Percentiles rank a stretch among this genome's conserved stretches.
These are phyloP conservation scores for Motacilla alba DNA, from an alignment of 2,113 vertebrate species.

Conservation along the genomic window DNA sequence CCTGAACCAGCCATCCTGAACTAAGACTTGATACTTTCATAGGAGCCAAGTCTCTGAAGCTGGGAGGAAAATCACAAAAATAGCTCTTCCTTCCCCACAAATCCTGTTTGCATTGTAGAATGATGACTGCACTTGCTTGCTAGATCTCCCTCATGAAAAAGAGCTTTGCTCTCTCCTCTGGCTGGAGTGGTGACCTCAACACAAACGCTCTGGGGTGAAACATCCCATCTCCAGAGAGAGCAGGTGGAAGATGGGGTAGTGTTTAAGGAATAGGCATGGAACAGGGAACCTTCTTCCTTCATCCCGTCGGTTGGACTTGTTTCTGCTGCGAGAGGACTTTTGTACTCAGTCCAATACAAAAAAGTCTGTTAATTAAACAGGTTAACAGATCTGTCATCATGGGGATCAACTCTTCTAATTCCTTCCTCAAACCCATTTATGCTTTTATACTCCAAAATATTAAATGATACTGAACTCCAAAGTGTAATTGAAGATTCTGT, in stretches of 20 bases:
- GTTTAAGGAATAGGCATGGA: neutral
- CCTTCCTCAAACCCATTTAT: neutral
- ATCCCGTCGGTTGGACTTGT: fast-evolving
- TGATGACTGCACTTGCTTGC: neutral
- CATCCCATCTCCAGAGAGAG: neutral
- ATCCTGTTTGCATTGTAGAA: neutral
- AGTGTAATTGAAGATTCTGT: neutral
- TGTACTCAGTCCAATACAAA: neutral
- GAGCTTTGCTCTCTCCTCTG: neutral
- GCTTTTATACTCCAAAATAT: neutral
- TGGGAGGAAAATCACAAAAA: neutral
- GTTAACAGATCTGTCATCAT: neutral
- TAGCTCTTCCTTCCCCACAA: neutral
- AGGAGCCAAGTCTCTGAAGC: neutral
- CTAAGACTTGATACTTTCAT: neutral
- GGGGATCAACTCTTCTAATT: neutral
- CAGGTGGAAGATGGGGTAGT: neutral
- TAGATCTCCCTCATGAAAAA: neutral
- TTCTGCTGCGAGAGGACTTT: neutral
- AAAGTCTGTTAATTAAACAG: neutral
- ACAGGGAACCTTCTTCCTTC: neutral
- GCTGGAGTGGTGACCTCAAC: neutral
- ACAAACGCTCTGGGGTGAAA: neutral
- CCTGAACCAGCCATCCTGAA: neutral
- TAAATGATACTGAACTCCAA: neutral